These are phyloP conservation scores for Archivesica marissinica DNA, from an alignment of 1,140 invertebrate species.

Conservation along the genomic window DNA sequence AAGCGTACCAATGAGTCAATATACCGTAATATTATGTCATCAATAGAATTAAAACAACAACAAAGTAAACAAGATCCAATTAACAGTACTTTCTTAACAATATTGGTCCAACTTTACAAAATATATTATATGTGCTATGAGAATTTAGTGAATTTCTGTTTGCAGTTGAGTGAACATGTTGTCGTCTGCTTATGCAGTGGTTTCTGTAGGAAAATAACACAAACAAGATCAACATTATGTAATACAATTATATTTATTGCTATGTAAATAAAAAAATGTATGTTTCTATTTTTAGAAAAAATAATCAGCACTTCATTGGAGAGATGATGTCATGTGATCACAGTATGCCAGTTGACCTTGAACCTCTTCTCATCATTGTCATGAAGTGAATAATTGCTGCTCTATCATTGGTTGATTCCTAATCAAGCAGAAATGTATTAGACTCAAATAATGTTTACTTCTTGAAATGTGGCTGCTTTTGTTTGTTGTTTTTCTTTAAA, in stretches of 20 bases:
- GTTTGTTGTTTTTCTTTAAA: not conserved
- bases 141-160: not conserved
- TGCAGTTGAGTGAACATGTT: not conserved
- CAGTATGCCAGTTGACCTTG: slow-evolving; percentile 36
- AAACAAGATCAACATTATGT: no score
- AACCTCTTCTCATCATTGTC: slow-evolving; percentile 33
- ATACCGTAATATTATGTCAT: no score
- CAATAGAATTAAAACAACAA: no score
- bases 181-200: not conserved
- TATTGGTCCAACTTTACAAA: no score
- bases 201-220: no score
- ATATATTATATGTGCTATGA: no score
- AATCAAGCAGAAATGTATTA: not conserved
- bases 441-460: not conserved
- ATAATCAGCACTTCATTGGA: slow-evolving; percentile 36
- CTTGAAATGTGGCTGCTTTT: slow-evolving; percentile 11
- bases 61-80: no score
- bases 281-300: slow-evolving; percentile 13
- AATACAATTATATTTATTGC: no score
- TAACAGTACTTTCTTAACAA: no score
- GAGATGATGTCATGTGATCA: slow-evolving; percentile 28
- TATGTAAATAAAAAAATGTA: no score
- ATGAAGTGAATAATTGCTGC: slow-evolving; percentile 33
- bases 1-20: no score
- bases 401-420: slow-evolving; percentile 17